These are phyloP conservation scores for Zonitis immaculata DNA, from an alignment of 2,888 invertebrate species.

Conservation along the genomic window DNA sequence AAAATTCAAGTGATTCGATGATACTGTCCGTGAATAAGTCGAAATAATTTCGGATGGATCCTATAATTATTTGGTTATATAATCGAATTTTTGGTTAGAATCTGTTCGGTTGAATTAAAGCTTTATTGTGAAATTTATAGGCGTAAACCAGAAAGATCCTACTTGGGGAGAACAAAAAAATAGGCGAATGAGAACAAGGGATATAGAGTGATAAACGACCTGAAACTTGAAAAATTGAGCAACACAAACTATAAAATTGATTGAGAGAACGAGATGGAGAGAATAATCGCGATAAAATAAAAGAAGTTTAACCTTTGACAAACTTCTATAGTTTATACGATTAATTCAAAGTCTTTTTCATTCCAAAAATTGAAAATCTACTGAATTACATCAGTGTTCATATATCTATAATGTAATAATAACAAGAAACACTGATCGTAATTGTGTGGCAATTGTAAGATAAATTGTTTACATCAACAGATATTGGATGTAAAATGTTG, in stretches of 20 bases:
- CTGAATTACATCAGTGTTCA: neutral
- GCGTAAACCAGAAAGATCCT: neutral
- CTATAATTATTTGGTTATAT: too few relatives aligned
- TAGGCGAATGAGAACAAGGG: neutral
- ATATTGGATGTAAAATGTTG: neutral
- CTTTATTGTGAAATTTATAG: neutral
- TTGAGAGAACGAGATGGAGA: neutral
- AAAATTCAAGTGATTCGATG: too few relatives aligned
- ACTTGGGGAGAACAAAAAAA: neutral
- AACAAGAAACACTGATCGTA: too few relatives aligned
- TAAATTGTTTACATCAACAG: neutral
- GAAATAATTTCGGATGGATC: too few relatives aligned
- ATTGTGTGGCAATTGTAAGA: too few relatives aligned
- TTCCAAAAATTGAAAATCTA: neutral
- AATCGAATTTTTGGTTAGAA: neutral
- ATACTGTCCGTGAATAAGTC: too few relatives aligned
- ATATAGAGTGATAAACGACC: neutral
- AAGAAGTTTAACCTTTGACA: neutral
- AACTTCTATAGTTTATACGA: neutral
- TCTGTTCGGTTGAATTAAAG: neutral
- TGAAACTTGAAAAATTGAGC: conserved; percentile 1
- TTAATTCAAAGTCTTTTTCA: neutral
- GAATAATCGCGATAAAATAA: neutral
- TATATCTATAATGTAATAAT: neutral
- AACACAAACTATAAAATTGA: neutral